Conservation (phyloP, 2,888 invertebrate species). For the Yponomeuta plumbellus region DNA sequence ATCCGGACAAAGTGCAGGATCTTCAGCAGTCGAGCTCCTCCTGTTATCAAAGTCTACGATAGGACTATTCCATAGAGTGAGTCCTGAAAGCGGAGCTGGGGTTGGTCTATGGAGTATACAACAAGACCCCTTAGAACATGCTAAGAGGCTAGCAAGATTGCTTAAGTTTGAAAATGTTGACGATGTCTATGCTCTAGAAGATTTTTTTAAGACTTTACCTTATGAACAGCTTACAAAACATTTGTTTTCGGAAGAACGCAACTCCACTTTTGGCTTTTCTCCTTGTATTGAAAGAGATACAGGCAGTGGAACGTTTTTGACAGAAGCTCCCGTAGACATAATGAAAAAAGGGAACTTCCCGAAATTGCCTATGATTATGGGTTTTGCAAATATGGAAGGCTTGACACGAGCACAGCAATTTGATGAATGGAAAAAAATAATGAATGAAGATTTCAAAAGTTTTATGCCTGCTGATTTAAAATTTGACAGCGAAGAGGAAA, state of each 20-base stretch:
- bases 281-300: constrained; percentile 17
- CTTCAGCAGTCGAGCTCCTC: constrained; percentile 41
- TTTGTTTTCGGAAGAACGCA: constrained; percentile 14
- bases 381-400: constrained; percentile 21
- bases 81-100: constrained; percentile 43
- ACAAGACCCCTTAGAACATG: constrained; percentile 40
- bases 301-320: not conserved
- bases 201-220: constrained; percentile 38
- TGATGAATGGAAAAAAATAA: constrained; percentile 18
- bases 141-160: constrained; percentile 37
- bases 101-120: constrained; percentile 36
- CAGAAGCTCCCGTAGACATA: constrained; percentile 17
- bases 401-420: constrained; percentile 15
- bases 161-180: constrained; percentile 34
- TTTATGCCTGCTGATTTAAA: constrained; percentile 21
- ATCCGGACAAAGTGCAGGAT: constrained; percentile 46
- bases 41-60: constrained; percentile 40
- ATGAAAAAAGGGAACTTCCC: constrained; percentile 17
- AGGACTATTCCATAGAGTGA: constrained; percentile 46
- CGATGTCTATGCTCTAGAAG: constrained; percentile 37
- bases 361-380: constrained; percentile 20
- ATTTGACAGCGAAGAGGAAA: constrained; percentile 17
- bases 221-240: constrained; percentile 30
- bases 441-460: constrained; percentile 21
- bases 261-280: constrained; percentile 20